phyloP scores from a whole-genome alignment of 2,113 vertebrate species.

The Tachycineta bicolor region DNA sequence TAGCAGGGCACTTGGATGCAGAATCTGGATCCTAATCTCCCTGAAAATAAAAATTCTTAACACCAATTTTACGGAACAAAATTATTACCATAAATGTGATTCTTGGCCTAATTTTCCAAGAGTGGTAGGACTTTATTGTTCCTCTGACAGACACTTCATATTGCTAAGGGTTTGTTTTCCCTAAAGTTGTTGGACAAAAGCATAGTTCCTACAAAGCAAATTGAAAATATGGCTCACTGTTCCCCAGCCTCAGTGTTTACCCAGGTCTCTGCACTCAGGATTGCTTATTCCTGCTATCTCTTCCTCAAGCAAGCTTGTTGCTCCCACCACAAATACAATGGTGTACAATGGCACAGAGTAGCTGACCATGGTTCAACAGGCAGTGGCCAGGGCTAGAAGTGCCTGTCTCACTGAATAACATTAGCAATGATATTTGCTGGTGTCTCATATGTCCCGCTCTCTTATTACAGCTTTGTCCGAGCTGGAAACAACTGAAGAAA shows the following conservation, averaged over 20 bases:
- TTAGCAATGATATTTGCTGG: not conserved
- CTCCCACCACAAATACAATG: not conserved
- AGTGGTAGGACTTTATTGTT: not conserved
- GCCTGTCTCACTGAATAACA: not conserved
- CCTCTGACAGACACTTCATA: not conserved
- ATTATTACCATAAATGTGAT: not conserved
- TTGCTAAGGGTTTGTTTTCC: not conserved
- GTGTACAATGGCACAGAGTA: not conserved
- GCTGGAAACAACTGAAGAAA: not conserved
- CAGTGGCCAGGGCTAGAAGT: not conserved
- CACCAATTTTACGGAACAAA: not conserved
- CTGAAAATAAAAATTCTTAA: not conserved
- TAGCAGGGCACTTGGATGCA: not conserved
- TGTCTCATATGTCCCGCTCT: not conserved
- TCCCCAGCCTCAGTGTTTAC: not conserved
- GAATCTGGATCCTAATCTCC: not conserved
- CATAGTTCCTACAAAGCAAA: not conserved
- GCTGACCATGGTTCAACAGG: not conserved
- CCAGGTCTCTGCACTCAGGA: not conserved
- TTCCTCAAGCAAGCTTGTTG: not conserved
- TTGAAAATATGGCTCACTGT: not conserved
- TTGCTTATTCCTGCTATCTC: not conserved
- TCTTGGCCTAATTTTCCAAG: not conserved
- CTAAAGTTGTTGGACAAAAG: not conserved
- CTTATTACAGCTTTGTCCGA: not conserved